A percentile compares a stretch with the other conserved stretches of the same genome.
Evolutionary conservation across 2,797 vertebrate species (phyloP).

Genomic region (Pantherophis vulpinus): DNA sequence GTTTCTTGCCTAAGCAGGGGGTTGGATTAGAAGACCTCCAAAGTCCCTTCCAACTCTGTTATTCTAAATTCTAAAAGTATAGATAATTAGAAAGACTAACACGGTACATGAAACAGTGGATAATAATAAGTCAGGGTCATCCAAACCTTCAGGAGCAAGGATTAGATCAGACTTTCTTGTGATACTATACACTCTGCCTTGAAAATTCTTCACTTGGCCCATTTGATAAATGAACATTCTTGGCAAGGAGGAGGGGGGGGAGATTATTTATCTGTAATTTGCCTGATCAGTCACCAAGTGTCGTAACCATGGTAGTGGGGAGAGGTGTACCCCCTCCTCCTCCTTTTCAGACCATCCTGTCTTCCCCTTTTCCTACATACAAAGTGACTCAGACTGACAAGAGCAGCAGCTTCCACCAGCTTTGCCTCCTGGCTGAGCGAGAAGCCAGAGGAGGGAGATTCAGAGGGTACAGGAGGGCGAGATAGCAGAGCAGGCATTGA

Average conservation of each 20-base stretch:
- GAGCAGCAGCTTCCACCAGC: neutral
- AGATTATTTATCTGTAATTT: neutral
- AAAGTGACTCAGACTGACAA: neutral
- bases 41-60: too few relatives aligned
- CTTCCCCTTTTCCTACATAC: too few relatives aligned
- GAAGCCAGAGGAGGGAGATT: neutral
- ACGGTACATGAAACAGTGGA: neutral
- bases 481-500: neutral
- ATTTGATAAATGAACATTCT: neutral
- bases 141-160: neutral
- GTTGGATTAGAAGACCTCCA: too few relatives aligned
- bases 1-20: too few relatives aligned
- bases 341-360: neutral
- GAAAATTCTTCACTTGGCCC: neutral
- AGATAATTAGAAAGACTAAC: neutral
- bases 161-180: neutral
- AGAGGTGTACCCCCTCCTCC: neutral
- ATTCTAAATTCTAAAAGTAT: too few relatives aligned
- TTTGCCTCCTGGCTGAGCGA: neutral
- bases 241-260: neutral
- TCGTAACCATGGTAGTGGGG: conserved; percentile 57
- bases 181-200: neutral
- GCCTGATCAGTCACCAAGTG: conserved; percentile 8
- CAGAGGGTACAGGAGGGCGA: neutral
- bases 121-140: neutral